Conservation (phyloP, 1,140 invertebrate species). For the Spodoptera litura region DNA sequence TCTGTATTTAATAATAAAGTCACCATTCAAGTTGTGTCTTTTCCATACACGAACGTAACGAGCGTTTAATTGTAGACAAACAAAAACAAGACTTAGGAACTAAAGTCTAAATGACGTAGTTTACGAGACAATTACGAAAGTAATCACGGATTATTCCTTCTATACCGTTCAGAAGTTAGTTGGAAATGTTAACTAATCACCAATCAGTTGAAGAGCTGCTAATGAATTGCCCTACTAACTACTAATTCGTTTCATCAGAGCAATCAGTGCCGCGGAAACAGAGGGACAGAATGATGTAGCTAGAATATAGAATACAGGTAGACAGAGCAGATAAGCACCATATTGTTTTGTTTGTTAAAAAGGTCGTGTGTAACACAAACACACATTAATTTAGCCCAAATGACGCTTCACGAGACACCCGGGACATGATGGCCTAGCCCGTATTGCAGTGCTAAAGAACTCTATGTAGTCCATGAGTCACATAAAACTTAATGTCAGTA, state of each 20-base stretch:
- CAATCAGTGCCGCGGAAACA: not conserved
- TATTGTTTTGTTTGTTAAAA: constrained; percentile 9
- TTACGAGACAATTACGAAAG: constrained; percentile 14
- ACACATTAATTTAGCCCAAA: constrained; percentile 15
- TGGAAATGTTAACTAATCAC: constrained; percentile 9
- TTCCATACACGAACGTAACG: not conserved
- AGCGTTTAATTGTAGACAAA: not conserved
- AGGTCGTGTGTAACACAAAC: constrained; percentile 25
- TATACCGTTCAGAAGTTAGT: not conserved
- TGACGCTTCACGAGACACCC: not conserved
- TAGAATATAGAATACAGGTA: too few species aligned
- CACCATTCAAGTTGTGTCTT: too few species aligned
- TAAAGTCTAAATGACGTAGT: not conserved
- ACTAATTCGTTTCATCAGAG: constrained; percentile 16
- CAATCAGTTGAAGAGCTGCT: constrained; percentile 17
- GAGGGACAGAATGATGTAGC: too few species aligned
- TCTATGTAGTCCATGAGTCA: constrained; percentile 43
- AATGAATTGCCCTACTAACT: constrained; percentile 12
- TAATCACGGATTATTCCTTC: not conserved
- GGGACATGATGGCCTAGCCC: constrained; percentile 20
- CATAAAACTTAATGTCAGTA: constrained; percentile 41
- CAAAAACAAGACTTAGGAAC: not conserved
- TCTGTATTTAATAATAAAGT: too few species aligned
- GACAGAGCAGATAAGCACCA: too few species aligned
- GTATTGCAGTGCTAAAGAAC: constrained; percentile 27